Percentiles rank a stretch among this genome's conserved stretches.
These are phyloP conservation scores for Ceratitis capitata DNA, from an alignment of 1,140 invertebrate genomes.

Conservation along the genomic window DNA sequence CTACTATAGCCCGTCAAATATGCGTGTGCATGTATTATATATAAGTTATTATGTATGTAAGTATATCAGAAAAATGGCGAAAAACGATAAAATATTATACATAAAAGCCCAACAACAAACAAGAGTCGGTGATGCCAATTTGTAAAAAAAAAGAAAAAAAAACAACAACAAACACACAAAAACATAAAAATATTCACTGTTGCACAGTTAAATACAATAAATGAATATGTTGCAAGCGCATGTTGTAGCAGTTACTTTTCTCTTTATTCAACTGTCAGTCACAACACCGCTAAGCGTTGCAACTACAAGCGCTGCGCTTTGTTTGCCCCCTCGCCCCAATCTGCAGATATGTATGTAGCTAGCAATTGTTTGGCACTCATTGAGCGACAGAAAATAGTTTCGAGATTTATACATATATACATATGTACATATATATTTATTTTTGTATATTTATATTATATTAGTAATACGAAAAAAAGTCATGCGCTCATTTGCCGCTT, in stretches of 20 bases:
- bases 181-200: neutral
- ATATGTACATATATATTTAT: neutral
- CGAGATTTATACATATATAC: neutral
- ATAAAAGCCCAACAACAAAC: neutral
- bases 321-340: neutral
- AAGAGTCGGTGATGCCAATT: neutral
- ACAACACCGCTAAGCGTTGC: conserved; percentile 32
- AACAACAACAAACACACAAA: neutral
- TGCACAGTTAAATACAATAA: neutral
- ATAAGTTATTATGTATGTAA: too few species aligned
- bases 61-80: neutral
- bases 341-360: neutral
- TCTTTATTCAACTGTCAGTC: conserved; percentile 31
- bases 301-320: neutral
- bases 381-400: neutral
- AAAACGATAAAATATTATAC: neutral
- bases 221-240: conserved; percentile 26
- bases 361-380: conserved; percentile 31
- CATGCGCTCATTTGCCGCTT: conserved; percentile 17
- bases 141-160: neutral
- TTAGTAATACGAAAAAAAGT: neutral
- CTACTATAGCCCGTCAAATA: too few species aligned
- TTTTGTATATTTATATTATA: neutral
- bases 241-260: conserved; percentile 33
- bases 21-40: too few species aligned